These are phyloP conservation scores for Troides oblongomaculatus DNA, from an alignment of 2,888 invertebrate species.

Conservation along the genomic window DNA sequence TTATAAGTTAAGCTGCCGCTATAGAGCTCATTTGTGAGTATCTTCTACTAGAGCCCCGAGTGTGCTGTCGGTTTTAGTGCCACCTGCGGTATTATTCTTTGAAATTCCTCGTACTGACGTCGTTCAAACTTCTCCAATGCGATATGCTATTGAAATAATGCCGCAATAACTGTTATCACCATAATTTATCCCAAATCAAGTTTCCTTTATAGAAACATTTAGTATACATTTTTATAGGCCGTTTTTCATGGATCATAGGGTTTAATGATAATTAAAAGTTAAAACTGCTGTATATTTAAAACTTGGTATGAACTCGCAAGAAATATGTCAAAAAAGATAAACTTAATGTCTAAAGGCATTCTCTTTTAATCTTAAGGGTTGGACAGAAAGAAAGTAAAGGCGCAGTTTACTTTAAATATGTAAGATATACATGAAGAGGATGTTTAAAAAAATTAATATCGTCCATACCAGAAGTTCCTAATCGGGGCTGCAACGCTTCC, in stretches of 20 bases:
- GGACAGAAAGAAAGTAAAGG: no score
- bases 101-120: slow-evolving; percentile 17
- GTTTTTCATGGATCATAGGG: background rate
- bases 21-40: slow-evolving; percentile 20
- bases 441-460: no score
- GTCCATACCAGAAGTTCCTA: no score
- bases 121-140: slow-evolving; percentile 21
- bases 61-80: slow-evolving; percentile 26
- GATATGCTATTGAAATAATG: slow-evolving; percentile 11
- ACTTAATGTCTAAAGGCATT: no score
- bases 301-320: no score
- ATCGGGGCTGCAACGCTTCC: no score
- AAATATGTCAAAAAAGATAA: no score
- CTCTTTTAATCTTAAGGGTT: no score
- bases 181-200: background rate
- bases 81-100: slow-evolving; percentile 18
- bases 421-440: no score
- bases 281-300: no score
- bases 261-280: background rate
- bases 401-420: no score
- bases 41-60: slow-evolving; percentile 27
- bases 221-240: background rate
- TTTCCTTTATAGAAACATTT: background rate
- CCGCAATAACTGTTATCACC: slow-evolving; percentile 3
- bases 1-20: slow-evolving; percentile 26